A percentile compares a stretch with the other conserved stretches of the same genome.
Evolutionary conservation across 2,113 vertebrate genomes (phyloP).

Genomic region (Ifrita kowaldi): DNA sequence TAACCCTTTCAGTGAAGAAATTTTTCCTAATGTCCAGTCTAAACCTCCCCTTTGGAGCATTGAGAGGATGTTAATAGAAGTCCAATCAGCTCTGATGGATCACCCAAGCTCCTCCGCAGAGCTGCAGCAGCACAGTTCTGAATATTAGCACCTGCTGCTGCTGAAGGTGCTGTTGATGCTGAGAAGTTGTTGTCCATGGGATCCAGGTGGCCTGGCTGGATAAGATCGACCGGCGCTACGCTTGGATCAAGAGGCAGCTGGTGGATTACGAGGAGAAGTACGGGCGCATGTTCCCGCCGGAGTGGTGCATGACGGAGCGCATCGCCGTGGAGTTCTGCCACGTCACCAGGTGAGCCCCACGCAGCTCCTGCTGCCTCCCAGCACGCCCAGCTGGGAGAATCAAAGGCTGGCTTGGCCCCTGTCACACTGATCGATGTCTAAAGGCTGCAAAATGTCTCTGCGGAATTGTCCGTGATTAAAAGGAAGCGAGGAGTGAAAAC

Average conservation of each 20-base stretch:
- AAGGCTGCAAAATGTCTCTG: rapidly evolving
- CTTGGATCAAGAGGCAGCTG: constrained; percentile 96
- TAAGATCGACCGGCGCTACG: constrained; percentile 92
- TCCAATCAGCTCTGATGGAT: background rate
- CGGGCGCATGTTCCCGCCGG: constrained; percentile 90
- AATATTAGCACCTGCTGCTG: background rate
- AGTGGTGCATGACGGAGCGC: constrained; percentile 96
- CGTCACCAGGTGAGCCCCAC: constrained; percentile 81
- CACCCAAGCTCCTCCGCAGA: background rate
- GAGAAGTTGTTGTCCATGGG: background rate
- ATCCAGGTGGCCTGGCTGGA: constrained; percentile 94
- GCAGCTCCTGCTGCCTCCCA: background rate
- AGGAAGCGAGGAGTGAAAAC: background rate
- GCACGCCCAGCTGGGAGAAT: background rate
- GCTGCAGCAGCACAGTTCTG: background rate
- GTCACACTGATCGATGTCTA: rapidly evolving
- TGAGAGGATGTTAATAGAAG: rapidly evolving
- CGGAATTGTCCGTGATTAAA: rapidly evolving
- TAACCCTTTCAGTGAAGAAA: background rate
- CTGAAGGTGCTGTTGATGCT: background rate
- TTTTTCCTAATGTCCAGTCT: background rate
- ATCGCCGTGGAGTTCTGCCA: constrained; percentile 97
- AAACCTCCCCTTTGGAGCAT: background rate
- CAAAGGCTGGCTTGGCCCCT: background rate
- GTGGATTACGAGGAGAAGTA: constrained; percentile 98